Conservation (phyloP, 2,888 invertebrate species). For the Artemia sinica region DNA sequence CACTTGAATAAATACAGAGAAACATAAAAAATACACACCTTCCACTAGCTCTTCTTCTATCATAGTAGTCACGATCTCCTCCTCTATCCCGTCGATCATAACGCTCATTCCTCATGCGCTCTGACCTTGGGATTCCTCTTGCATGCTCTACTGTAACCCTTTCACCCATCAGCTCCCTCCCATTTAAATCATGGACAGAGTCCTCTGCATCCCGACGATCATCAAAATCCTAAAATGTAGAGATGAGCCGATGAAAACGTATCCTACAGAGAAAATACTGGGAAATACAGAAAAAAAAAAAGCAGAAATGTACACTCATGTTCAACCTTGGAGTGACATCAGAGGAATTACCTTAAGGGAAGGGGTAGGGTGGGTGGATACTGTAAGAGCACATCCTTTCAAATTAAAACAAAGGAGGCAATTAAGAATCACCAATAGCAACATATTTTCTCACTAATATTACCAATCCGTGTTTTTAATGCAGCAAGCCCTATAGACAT, state of each 20-base stretch:
- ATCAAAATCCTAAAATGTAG: constrained; percentile 68
- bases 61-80: constrained; percentile 25
- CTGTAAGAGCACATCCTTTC: too few species aligned
- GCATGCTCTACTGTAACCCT: constrained; percentile 73
- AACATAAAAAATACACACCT: too few species aligned
- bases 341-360: too few species aligned
- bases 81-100: constrained; percentile 26
- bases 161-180: constrained; percentile 86
- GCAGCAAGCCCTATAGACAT: too few species aligned
- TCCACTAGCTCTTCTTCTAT: neutral
- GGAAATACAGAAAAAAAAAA: neutral
- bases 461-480: too few species aligned
- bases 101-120: constrained; percentile 43
- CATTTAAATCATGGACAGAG: constrained; percentile 93
- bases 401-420: too few species aligned
- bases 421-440: too few species aligned
- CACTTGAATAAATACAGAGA: too few species aligned
- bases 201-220: constrained; percentile 94
- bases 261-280: too few species aligned
- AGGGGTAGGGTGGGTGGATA: too few species aligned
- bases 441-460: too few species aligned
- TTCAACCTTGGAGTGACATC: neutral
- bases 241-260: constrained; percentile 16
- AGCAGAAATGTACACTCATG: constrained; percentile 15
- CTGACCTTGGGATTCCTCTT: constrained; percentile 44